phyloP scores from a whole-genome alignment of 2,797 vertebrate species.

The Syndactyla subalaris region DNA sequence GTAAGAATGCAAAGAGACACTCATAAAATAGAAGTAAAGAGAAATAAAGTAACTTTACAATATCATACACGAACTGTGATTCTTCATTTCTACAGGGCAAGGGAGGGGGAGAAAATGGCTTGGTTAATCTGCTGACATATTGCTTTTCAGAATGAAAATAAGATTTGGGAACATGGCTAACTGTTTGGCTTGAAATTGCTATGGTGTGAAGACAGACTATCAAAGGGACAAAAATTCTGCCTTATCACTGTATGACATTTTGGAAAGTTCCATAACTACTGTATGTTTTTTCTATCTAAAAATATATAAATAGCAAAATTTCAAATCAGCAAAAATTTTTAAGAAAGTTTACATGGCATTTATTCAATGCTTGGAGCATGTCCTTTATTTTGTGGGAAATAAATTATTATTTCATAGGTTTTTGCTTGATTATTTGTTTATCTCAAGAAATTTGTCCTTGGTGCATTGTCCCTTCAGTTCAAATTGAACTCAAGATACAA shows the following conservation, averaged over 20 bases:
- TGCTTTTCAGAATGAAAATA: background rate
- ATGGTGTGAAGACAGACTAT: background rate
- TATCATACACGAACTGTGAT: background rate
- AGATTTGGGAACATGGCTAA: background rate
- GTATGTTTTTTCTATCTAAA: slow-evolving; percentile 6
- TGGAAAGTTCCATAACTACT: slow-evolving; percentile 34
- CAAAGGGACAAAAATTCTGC: background rate
- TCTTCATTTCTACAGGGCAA: background rate
- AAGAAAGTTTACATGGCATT: background rate
- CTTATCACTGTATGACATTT: background rate
- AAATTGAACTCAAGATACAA: slow-evolving; percentile 8
- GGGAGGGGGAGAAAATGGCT: background rate
- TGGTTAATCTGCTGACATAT: background rate
- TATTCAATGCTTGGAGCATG: background rate
- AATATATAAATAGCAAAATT: background rate
- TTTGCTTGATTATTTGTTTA: background rate
- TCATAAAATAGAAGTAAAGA: background rate
- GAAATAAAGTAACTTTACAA: background rate
- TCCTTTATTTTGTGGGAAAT: background rate
- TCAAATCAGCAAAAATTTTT: background rate
- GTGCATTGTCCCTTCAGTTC: slow-evolving; percentile 1
- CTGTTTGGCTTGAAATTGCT: background rate
- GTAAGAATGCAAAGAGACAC: background rate
- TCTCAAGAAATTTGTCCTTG: background rate
- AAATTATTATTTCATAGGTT: background rate